These are phyloP conservation scores for Holotrichia oblita DNA, from an alignment of 1,140 invertebrate species.

Conservation along the genomic window DNA sequence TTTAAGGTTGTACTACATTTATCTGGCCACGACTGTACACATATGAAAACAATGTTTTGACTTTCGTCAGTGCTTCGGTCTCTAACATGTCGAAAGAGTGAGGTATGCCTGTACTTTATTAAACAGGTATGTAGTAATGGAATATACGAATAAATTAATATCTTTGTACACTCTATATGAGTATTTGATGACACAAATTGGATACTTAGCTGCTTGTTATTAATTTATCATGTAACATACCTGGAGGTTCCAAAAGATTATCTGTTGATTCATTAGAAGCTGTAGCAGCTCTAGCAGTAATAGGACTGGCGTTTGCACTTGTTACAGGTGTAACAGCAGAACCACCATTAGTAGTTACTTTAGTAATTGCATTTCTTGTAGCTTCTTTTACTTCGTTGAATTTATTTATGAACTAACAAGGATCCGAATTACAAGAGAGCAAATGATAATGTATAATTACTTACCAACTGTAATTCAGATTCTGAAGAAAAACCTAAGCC, in stretches of 20 bases:
- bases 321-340: constrained; percentile 82
- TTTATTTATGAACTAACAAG: constrained; percentile 93
- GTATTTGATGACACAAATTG: no score
- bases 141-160: no score
- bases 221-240: constrained; percentile 44
- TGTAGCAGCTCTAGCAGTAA: constrained; percentile 72
- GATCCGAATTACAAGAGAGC: background rate
- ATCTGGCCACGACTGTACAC: no score
- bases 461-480: constrained; percentile 90
- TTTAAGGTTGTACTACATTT: no score
- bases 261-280: constrained; percentile 61
- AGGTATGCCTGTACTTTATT: no score
- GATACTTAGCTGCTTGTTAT: background rate
- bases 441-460: background rate
- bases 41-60: no score
- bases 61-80: no score
- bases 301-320: constrained; percentile 85
- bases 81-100: no score
- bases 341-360: constrained; percentile 76
- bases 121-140: no score
- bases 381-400: constrained; percentile 99
- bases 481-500: constrained; percentile 96
- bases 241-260: constrained; percentile 65
- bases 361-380: constrained; percentile 75
- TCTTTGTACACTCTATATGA: no score